Evolutionary conservation across 2,888 invertebrate species (phyloP).

Genomic region (Eretmocerus hayati): DNA sequence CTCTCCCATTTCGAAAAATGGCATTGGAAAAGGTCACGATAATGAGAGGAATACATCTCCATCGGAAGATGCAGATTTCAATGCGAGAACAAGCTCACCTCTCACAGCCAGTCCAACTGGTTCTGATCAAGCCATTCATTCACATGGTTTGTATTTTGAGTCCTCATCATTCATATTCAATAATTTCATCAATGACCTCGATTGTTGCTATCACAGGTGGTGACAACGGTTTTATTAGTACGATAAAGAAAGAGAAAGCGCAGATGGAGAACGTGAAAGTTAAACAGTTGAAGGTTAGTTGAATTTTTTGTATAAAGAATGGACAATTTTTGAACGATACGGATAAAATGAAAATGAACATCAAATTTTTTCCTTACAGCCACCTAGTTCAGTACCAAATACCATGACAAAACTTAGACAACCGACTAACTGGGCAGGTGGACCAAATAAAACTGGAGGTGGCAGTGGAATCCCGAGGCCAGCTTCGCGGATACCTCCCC

Average conservation of each 20-base stretch:
- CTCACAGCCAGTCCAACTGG: conserved; percentile 30
- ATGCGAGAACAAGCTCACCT: conserved; percentile 38
- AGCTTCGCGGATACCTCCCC: conserved; percentile 41
- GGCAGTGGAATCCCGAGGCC: conserved; percentile 43
- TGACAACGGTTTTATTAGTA: conserved; percentile 14
- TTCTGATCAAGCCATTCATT: conserved; percentile 31
- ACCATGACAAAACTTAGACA: conserved; percentile 32
- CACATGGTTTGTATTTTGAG: no score
- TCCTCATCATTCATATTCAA: no score
- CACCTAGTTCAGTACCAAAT: conserved; percentile 2
- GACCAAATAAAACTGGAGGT: conserved; percentile 25
- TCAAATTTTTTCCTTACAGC: not conserved
- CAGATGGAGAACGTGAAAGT: conserved; percentile 11
- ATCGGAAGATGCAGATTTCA: conserved; percentile 24
- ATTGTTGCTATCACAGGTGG: conserved; percentile 3
- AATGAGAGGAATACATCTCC: conserved; percentile 25
- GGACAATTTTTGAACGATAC: no score
- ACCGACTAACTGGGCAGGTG: conserved; percentile 35
- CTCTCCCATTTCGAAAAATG: conserved; percentile 38
- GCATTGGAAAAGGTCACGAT: conserved; percentile 11
- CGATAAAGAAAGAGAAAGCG: conserved; percentile 15
- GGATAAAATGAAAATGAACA: no score
- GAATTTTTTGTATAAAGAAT: no score
- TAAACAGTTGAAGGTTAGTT: conserved; percentile 21
- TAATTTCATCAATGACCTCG: not conserved